Evolutionary conservation across 2,888 invertebrate genomes (phyloP), one percentile per base, ranked within the genome.

Genomic region (Opisthograptis luteolata): DNA sequence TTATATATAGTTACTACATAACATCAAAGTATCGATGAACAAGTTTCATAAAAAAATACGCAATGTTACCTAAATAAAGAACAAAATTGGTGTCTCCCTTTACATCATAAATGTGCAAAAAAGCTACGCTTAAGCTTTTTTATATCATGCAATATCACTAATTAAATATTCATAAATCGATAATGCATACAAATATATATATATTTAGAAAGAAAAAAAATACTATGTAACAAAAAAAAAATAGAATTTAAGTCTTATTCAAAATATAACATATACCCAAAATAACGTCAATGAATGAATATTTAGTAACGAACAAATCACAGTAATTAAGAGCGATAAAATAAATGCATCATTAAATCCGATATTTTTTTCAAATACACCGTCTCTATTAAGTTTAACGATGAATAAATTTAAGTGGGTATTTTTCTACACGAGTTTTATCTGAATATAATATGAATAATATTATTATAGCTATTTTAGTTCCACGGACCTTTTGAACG

Each of bases 261-360:
- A 6, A 31, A 32, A 20, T 25, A 37, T 27, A 31, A 13, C 24
- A 25, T 39, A 19, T 13, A 9, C 34, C 44, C 15, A 44, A 50
- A 50, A 50, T 39, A 50, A 44, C 34, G 39, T 44, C 31, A 50
- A 44, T 50, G 40, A 50, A 50, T 50, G 44, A 50, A 50, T 15
- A 43, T 34, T 12, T 20, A 17, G 0, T 14, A 24, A 30, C 7
- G 10, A 28, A 47, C 12, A 22, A 10, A 37, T 45, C 15, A 40
- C 27, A 40, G 6, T 7, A 41, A 35, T 42, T 37, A 37, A 19
- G 25, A 43, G 28, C 19, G 15, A 25, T 24, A 20, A 22, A 37
- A 19, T 25, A 27, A 34, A 45, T 37, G 36, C 39, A 34, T 10
- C 9, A 30, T 22, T 10, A 36, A 43, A 43, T 27, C n/a, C 27